Base-by-base conservation (phyloP, 2,113 vertebrate species). In the Brachyhypopomus occidentalis region DNA sequence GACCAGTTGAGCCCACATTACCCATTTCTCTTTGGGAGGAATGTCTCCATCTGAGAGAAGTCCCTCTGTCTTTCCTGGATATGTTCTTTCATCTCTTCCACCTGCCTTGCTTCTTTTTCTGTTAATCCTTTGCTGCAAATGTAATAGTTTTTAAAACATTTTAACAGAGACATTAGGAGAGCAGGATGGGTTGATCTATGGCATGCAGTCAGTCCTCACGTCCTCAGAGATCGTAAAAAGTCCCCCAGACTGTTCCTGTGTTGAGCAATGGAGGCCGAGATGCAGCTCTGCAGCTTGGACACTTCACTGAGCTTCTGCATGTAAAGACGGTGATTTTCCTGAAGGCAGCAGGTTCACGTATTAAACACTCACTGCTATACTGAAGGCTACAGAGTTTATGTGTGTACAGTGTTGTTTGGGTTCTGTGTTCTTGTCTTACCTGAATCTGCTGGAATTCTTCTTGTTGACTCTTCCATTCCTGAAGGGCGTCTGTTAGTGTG, bases 31-130 rank as follows among this genome's bases (percentile, higher is more conserved):
- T 96, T 96, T 11, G 97, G 97, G 87, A 99, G 92, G 38, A 96
- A 99, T 55, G 96, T 90, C 72, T 99, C 97, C 97, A 99, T 99
- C 86, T 99, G 97, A 20, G 92, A 94, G 89, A 98, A 96, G n/a
- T 91, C 84, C 0, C 91, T 95, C 76, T 94, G 94, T 77, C 92
- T 88, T 20, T 92, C 94, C 79, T 94, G 95, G 41, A 99, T 95
- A 71, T 94, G 91, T 77, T 85, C 91, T 86, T 95, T 94, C 4
- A 96, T 93, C 75, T 94, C 92, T 25, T 89, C 89, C 2, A 94
- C 72, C 2, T 87, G 87, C 0, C 74, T 76, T 0, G 76, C n/a
- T 22, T 94, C 90, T 5, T 93, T 93, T 0, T 87, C 88, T 1
- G 87, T 86, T 0, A 79, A 23, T 0, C 81, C 84, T 82, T 88